Base-by-base conservation (phyloP, 92 coral and sea anemone species). In the Paramuricea clavata region DNA sequence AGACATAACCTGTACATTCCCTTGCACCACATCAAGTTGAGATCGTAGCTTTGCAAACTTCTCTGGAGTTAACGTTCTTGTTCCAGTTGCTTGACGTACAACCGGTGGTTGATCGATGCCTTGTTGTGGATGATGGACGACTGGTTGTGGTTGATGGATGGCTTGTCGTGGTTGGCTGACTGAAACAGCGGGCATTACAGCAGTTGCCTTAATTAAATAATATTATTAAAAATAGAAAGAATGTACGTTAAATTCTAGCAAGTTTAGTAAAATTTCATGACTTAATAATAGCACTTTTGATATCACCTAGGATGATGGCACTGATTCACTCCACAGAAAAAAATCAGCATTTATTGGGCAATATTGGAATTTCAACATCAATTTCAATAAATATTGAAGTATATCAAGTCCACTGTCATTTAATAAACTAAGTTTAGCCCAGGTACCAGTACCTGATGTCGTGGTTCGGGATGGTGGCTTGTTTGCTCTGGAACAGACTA, bases 21-120 rank as follows among this genome's bases (percentile, higher is more conserved):
- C 99, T 78, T 96, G 96, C 25, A 96, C 99, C 17, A 93, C 86
- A 62, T 96, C 99, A 73, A 96, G 93, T 62, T 96, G 98, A 9
- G 98, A 94, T 32, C 97, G 90, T 34, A 96, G 62, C 87, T 96
- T 96, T 13, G 98, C 99, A n/a, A 96, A 72, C 77, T 94, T 97
- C 72, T 96, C 99, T 19, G 98, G 97, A n/a, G 98, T 91, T 22
- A 97, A 95, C 30, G 90, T 90, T 69, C 90, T 83, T n/a, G 96
- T 92, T 21, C 98, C 97, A 34, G 86, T 16, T 28, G 39, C 27
- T 73, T 81, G 86, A 16, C 52, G 77, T 10, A 89, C 86, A 7
- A 91, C 90, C 3, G 90, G 84, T 31, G 77, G 76, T 23, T 34
- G 90, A 7, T 21, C 78, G 81, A 21, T 21, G 2, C 23, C 62